phyloP scores from a whole-genome alignment of 2,797 vertebrate species.

The Argya squamiceps region DNA sequence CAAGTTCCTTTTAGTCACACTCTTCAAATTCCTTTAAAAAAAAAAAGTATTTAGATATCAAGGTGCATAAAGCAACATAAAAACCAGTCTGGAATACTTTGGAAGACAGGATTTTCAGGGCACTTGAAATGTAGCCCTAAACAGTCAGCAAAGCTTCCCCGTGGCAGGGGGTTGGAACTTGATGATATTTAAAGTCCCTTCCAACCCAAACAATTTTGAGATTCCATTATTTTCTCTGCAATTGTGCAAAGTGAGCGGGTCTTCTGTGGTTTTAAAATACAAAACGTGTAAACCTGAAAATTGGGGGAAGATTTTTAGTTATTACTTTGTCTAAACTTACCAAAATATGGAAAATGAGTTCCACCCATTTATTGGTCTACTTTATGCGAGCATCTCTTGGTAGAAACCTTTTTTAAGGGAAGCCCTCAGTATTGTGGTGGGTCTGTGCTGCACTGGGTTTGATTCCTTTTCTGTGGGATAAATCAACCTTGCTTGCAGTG shows the following conservation, averaged over 20 bases:
- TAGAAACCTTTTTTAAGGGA: background rate
- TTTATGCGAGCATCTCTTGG: fast-evolving
- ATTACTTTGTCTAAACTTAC: background rate
- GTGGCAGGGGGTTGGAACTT: background rate
- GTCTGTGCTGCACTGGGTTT: background rate
- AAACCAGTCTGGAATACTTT: background rate
- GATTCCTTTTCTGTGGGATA: background rate
- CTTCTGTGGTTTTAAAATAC: background rate
- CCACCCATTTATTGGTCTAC: background rate
- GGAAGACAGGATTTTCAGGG: background rate
- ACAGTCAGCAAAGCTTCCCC: background rate
- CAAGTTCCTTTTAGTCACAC: background rate
- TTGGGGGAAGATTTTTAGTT: background rate
- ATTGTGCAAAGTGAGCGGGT: fast-evolving
- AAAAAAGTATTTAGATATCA: background rate
- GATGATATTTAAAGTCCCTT: background rate
- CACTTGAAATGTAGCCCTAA: background rate
- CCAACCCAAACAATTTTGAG: background rate
- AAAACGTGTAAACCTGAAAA: background rate
- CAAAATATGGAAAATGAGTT: background rate
- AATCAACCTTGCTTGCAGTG: fast-evolving
- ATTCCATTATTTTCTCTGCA: background rate
- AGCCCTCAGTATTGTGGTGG: fast-evolving
- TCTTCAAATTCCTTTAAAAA: background rate
- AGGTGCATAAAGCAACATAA: background rate